Base-by-base conservation (phyloP, 2,797 vertebrate genomes). In the Amblyopsis hoosieri region DNA sequence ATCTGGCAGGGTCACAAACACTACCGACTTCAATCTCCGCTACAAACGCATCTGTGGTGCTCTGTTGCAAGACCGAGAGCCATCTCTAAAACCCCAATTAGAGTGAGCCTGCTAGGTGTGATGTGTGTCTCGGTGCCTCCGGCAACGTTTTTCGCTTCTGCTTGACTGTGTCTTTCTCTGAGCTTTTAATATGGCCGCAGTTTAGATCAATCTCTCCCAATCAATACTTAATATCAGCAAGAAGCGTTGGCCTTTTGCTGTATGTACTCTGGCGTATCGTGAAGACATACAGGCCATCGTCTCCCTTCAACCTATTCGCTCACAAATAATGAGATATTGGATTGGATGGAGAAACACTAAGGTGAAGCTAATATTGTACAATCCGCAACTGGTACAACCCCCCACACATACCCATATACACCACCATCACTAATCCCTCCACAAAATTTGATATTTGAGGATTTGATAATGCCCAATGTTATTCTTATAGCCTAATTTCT, bases 161-260 rank as follows among this genome's bases (percentile, higher is more conserved):
- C 80, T 76, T 23, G 52, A 75, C 70, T 78, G 67, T 45, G 67
- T 88, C 67, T 72, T 71, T 79, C 74, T 75, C 75, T 59, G 67
- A 50, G 72, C 82, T 72, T 85, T 83, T 86, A 85, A 85, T 84
- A 88, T 54, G 61, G 53, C 79, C 33, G 49, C 62, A 75, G 84
- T 82, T 85, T 57, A 75, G 89, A 90, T 92, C 89, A 89, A 91
- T 91, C 83, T 86, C 64, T 72, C 66, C 69, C 73, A 85, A 91
- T 93, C 92, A 87, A 93, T 93, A 92, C 83, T 91, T 93, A 90
- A 93, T 93, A 93, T 91, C 84, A 90, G 90, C 89, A 87, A 90
- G 87, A 87, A 83, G 84, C 72, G 46, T 72, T 74, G 81, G 81
- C 76, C 79, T 85, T 90, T 87, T 81, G 75, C 76, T 75, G 75